Evolutionary conservation across 1,140 invertebrate genomes (phyloP).

Genomic region (Caenorhabditis brenneri): DNA sequence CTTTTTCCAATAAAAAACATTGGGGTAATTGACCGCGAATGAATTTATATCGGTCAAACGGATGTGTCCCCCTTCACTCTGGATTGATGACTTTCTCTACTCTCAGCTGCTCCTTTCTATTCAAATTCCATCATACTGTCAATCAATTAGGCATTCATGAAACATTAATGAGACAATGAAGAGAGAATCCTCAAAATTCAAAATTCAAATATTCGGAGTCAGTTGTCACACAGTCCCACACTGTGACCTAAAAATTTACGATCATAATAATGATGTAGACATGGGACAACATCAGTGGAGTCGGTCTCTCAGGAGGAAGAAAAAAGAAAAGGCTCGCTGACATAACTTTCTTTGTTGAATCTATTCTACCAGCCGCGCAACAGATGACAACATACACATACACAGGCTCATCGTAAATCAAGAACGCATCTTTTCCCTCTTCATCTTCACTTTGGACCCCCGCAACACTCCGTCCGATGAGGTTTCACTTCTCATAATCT

Average conservation of each 20-base stretch:
- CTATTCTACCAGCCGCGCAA: neutral
- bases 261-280: neutral
- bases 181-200: neutral
- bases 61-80: neutral
- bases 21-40: conserved; percentile 23
- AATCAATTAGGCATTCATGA: conserved; percentile 34
- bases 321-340: neutral
- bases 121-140: conserved; percentile 15
- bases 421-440: conserved; percentile 4
- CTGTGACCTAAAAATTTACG: neutral
- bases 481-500: conserved; percentile 29
- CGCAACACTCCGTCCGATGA: neutral
- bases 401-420: conserved; percentile 14
- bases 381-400: neutral
- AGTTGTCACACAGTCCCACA: neutral
- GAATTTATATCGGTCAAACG: conserved; percentile 34
- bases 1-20: conserved; percentile 4
- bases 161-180: neutral
- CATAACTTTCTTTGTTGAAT: conserved; percentile 16
- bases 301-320: too few species aligned
- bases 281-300: too few species aligned
- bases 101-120: conserved; percentile 31
- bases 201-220: neutral
- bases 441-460: neutral
- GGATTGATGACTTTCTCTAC: conserved; percentile 8